phyloP scores from a whole-genome alignment of 2,113 vertebrate genomes.

The Nannobrachium achirus region DNA sequence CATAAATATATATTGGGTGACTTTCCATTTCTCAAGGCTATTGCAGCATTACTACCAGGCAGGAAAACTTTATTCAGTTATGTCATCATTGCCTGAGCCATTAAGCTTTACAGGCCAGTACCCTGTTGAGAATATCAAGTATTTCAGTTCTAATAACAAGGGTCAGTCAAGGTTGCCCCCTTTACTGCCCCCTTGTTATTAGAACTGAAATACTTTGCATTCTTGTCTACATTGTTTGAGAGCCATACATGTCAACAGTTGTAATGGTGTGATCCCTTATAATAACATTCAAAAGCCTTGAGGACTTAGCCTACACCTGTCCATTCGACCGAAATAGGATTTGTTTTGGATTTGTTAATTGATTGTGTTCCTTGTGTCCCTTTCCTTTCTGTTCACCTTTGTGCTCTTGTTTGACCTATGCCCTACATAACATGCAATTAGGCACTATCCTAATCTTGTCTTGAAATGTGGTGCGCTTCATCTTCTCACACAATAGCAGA shows the following conservation, averaged over 20 bases:
- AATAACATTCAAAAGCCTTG: conserved; percentile 60
- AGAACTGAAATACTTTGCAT: conserved; percentile 76
- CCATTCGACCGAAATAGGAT: conserved; percentile 60
- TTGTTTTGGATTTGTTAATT: conserved; percentile 66
- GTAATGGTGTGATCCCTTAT: conserved; percentile 65
- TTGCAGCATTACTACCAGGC: too few species aligned
- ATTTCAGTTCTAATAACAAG: too few species aligned
- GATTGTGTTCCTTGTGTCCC: conserved; percentile 66
- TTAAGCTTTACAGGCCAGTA: conserved; percentile 36
- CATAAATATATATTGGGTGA: conserved; percentile 6
- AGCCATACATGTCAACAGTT: conserved; percentile 63
- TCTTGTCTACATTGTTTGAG: conserved; percentile 71
- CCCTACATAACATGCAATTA: conserved; percentile 26
- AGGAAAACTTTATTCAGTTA: neutral
- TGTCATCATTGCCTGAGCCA: conserved; percentile 40
- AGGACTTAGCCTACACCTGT: conserved; percentile 59
- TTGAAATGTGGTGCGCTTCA: conserved; percentile 47
- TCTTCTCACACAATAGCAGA: conserved; percentile 5
- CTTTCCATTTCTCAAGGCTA: neutral
- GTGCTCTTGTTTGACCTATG: conserved; percentile 56
- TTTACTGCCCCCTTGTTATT: conserved; percentile 59
- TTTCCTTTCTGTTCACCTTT: conserved; percentile 52
- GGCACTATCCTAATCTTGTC: conserved; percentile 38
- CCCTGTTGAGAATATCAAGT: conserved; percentile 35
- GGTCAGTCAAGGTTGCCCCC: conserved; percentile 40